phyloP scores from a whole-genome alignment of 1,140 invertebrate species.

The Drosophila erecta region DNA sequence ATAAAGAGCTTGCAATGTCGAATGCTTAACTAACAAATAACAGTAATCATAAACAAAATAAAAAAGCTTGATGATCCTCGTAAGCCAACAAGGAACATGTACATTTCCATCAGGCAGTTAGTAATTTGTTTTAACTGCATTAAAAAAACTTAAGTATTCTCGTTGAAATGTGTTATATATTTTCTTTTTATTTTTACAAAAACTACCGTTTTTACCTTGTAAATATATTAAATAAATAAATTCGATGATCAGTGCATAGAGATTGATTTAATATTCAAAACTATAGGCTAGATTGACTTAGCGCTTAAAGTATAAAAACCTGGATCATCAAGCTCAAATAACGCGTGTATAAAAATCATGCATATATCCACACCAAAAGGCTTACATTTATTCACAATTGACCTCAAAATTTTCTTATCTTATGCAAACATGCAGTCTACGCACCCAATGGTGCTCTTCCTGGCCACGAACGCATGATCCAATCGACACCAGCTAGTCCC shows the following conservation, averaged over 20 bases:
- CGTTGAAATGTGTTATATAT: too few relatives aligned
- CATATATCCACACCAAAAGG: slow-evolving; percentile 1
- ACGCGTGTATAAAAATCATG: slow-evolving; percentile 10
- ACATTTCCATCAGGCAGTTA: neutral
- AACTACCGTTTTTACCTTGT: too few relatives aligned
- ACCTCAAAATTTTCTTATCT: slow-evolving; percentile 17
- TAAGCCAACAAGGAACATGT: neutral
- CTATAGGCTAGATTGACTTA: neutral
- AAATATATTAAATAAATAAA: too few relatives aligned
- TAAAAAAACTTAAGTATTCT: too few relatives aligned
- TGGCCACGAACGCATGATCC: slow-evolving; percentile 88
- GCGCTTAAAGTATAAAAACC: too few relatives aligned
- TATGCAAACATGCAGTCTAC: slow-evolving; percentile 56
- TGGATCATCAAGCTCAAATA: slow-evolving; percentile 64
- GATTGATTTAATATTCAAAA: too few relatives aligned
- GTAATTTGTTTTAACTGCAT: too few relatives aligned
- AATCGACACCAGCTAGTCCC: slow-evolving; percentile 93
- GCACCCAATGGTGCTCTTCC: slow-evolving; percentile 88
- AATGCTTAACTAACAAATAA: slow-evolving; percentile 65
- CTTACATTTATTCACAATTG: too few relatives aligned
- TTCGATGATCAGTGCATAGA: too few relatives aligned
- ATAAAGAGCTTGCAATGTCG: slow-evolving; percentile 54
- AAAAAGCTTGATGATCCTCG: slow-evolving; percentile 58
- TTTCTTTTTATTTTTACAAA: too few relatives aligned
- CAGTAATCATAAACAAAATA: slow-evolving; percentile 21